Conservation (phyloP, 1,140 invertebrate genomes). For the Euura saliciscinereae region DNA sequence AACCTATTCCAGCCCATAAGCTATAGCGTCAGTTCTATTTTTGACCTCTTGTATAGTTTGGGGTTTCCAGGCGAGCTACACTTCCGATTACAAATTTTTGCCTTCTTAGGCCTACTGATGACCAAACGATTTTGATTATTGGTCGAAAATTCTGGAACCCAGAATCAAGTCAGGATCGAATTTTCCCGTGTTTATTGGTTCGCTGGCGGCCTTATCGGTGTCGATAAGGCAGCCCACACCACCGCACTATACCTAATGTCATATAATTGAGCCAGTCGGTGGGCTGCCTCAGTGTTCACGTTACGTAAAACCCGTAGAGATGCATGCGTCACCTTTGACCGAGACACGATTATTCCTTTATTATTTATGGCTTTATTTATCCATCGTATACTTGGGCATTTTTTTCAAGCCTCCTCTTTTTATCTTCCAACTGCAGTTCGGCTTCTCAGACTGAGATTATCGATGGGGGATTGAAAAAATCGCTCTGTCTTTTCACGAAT, state of each 20-base stretch:
- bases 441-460: no score
- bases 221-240: background rate
- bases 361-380: no score
- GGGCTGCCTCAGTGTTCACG: background rate
- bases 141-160: background rate
- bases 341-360: background rate
- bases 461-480: no score
- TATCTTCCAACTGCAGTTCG: background rate
- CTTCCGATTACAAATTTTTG: background rate
- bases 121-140: background rate
- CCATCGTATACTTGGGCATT: no score
- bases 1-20: no score
- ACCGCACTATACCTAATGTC: background rate
- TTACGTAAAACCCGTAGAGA: background rate
- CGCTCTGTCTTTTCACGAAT: no score
- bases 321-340: conserved; percentile 1
- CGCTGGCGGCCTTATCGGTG: background rate
- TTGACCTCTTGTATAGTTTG: background rate
- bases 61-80: background rate
- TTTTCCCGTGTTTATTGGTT: background rate
- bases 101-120: background rate
- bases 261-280: no score
- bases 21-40: background rate
- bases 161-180: background rate
- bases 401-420: background rate